phyloP scores from a whole-genome alignment of 2,113 vertebrate species.

The Syngnathoides biaculeatus region DNA sequence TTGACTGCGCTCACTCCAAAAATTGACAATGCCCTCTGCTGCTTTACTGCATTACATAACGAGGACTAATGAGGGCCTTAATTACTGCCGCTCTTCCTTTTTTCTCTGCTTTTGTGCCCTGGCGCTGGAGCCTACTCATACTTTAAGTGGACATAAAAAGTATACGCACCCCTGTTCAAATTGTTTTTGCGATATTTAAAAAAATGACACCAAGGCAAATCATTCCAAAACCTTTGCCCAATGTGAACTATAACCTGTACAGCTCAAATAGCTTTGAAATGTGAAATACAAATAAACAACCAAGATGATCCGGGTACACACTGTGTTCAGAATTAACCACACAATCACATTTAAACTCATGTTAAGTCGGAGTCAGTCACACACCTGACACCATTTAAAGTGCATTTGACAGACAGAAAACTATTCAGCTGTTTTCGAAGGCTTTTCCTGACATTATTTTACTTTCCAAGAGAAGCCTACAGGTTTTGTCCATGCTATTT shows the following conservation, averaged over 20 bases:
- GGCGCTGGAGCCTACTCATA: constrained; percentile 8
- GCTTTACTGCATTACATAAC: constrained; percentile 57
- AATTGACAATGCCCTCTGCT: constrained; percentile 32
- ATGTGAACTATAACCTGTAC: background rate
- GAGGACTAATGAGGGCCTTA: constrained; percentile 63
- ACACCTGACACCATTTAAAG: no score
- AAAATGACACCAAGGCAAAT: no score
- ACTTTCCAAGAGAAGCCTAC: no score
- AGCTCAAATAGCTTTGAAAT: no score
- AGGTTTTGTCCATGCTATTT: no score
- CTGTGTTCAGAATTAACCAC: no score
- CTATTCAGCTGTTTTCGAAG: no score
- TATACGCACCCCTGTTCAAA: background rate
- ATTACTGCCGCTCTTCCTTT: constrained; percentile 53
- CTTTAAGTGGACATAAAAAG: background rate
- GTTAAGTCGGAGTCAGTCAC: no score
- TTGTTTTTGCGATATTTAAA: background rate
- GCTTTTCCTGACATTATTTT: no score
- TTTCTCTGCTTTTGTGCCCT: constrained; percentile 66
- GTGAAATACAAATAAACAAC: background rate
- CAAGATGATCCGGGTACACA: no score
- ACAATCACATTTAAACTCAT: no score
- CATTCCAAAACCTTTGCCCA: background rate
- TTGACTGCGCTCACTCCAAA: constrained; percentile 17
- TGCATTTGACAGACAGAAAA: no score